Evolutionary conservation across 1,140 invertebrate species (phyloP).

Genomic region (Acromyrmex heyeri): DNA sequence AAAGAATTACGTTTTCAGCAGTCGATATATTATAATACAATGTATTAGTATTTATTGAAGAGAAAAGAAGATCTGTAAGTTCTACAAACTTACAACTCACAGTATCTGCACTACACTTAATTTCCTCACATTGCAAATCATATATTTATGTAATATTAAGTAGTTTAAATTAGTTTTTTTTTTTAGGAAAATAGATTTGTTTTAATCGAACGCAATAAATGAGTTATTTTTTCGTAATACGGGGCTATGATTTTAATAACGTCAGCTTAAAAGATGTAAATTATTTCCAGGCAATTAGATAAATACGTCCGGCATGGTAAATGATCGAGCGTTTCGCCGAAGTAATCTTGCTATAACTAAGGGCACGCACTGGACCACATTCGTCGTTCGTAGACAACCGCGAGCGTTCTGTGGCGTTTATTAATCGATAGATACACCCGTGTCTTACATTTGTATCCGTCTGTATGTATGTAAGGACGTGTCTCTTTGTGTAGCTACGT

Average conservation of each 20-base stretch:
- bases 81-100: neutral
- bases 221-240: neutral
- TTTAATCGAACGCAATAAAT: slow-evolving; percentile 12
- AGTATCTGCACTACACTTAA: slow-evolving; percentile 18
- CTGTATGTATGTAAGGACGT: slow-evolving; percentile 58
- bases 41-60: neutral
- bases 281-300: neutral
- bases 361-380: slow-evolving; percentile 61
- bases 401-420: slow-evolving; percentile 58
- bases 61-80: neutral
- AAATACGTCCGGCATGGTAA: slow-evolving; percentile 3
- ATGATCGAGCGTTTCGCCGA: slow-evolving; percentile 54
- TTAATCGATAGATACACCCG: slow-evolving; percentile 67
- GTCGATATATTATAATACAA: neutral
- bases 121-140: slow-evolving; percentile 16
- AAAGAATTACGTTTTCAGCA: slow-evolving; percentile 4
- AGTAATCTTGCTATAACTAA: slow-evolving; percentile 35
- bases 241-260: neutral
- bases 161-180: slow-evolving; percentile 33
- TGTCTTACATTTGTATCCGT: slow-evolving; percentile 64
- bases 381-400: slow-evolving; percentile 69
- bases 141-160: slow-evolving; percentile 11
- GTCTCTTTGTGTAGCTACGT: slow-evolving; percentile 62
- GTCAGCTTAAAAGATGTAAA: neutral
- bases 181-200: slow-evolving; percentile 4